Evolutionary conservation across 2,888 invertebrate species (phyloP).

Genomic region (Tillus elongatus): DNA sequence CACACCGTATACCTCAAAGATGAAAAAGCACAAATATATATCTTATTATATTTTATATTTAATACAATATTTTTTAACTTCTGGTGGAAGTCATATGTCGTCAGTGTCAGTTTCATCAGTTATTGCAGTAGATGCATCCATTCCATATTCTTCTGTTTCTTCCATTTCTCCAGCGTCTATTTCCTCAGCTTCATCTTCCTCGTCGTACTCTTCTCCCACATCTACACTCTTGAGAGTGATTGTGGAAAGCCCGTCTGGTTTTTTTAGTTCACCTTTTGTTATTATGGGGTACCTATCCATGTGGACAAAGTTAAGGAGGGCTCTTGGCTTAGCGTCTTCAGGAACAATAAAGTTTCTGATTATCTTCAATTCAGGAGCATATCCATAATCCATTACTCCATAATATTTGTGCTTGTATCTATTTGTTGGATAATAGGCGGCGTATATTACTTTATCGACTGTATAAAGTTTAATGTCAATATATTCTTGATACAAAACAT

Average conservation of each 20-base stretch:
- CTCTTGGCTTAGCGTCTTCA: conserved; percentile 26
- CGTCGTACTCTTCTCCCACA: no score
- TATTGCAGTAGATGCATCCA: background rate
- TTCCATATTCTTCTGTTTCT: conserved; percentile 8
- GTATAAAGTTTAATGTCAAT: conserved; percentile 42
- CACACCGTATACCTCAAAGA: no score
- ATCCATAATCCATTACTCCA: conserved; percentile 44
- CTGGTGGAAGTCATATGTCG: no score
- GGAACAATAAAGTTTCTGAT: conserved; percentile 29
- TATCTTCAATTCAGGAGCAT: conserved; percentile 33
- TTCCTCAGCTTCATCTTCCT: no score
- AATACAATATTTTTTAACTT: no score
- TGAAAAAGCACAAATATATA: no score
- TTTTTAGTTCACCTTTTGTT: conserved; percentile 13
- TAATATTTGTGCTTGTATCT: conserved; percentile 50
- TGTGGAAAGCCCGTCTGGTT: conserved; percentile 1
- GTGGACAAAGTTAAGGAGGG: conserved; percentile 28
- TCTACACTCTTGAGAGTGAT: no score
- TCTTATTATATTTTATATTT: no score
- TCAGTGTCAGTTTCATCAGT: no score
- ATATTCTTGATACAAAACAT: conserved; percentile 38
- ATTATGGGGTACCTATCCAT: conserved; percentile 31
- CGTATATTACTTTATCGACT: conserved; percentile 35
- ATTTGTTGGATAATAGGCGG: conserved; percentile 40
- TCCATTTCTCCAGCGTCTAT: conserved; percentile 3